phyloP scores from a whole-genome alignment of 1,140 invertebrate genomes.

The Ctenoplectra terminalis region DNA sequence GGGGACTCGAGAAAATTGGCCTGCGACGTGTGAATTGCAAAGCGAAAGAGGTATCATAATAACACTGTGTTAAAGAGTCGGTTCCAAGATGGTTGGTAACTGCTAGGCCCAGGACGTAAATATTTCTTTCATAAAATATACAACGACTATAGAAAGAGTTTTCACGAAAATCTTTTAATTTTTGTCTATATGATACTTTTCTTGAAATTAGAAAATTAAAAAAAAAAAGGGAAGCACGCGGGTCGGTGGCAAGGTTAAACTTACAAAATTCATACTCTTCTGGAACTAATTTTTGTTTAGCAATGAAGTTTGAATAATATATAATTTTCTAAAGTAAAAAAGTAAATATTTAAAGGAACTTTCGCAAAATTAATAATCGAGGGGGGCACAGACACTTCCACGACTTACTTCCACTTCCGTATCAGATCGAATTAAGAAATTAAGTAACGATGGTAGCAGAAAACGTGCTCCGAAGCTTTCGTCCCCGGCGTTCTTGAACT shows the following conservation, averaged over 20 bases:
- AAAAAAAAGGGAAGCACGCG: no score
- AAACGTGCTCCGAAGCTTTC: not conserved
- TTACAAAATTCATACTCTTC: no score
- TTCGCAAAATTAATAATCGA: not conserved
- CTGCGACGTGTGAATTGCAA: constrained; percentile 14
- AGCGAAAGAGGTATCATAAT: constrained; percentile 1
- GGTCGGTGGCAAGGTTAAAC: no score
- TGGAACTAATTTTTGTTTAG: no score
- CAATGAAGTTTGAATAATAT: no score
- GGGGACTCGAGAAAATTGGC: constrained; percentile 21
- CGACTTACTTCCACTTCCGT: not conserved
- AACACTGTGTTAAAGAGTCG: constrained; percentile 6
- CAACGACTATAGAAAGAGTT: no score
- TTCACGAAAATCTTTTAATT: not conserved
- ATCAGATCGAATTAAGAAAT: constrained; percentile 33
- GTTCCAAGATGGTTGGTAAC: no score
- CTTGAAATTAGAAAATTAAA: no score
- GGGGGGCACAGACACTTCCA: not conserved
- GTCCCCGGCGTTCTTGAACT: not conserved
- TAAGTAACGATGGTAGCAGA: not conserved
- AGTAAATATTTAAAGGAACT: not conserved
- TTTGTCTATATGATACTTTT: no score
- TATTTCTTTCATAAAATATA: no score
- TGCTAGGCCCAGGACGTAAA: not conserved
- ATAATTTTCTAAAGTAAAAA: no score